These are phyloP conservation scores for Ceratosolen fusciceps DNA, from an alignment of 1,140 invertebrate genomes.

Conservation along the genomic window DNA sequence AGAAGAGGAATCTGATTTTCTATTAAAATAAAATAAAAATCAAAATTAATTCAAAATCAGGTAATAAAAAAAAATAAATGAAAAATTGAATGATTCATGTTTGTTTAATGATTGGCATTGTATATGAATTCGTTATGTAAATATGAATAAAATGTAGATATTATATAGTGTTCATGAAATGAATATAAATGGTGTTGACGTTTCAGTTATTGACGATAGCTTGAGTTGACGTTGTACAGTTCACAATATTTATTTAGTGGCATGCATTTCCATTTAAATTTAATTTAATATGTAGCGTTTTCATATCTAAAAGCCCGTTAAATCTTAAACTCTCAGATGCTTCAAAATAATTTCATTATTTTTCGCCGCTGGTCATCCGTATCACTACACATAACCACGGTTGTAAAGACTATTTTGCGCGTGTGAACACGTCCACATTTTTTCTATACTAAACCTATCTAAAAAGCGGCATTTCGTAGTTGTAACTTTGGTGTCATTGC, in stretches of 20 bases:
- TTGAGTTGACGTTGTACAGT: not conserved
- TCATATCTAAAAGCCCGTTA: not conserved
- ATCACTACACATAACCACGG: not conserved
- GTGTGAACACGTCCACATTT: too few relatives aligned
- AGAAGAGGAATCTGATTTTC: too few relatives aligned
- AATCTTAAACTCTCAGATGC: not conserved
- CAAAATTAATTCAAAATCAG: too few relatives aligned
- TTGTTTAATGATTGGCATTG: too few relatives aligned
- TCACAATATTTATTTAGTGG: conserved; percentile 5
- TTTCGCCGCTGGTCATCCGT: not conserved
- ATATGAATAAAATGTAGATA: not conserved
- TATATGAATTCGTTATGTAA: not conserved
- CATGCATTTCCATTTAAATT: not conserved
- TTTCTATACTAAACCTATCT: conserved; percentile 8
- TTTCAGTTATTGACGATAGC: too few relatives aligned
- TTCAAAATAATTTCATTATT: not conserved
- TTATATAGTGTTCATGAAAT: not conserved
- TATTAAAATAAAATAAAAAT: too few relatives aligned
- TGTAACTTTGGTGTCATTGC: conserved; percentile 30
- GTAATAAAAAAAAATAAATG: too few relatives aligned
- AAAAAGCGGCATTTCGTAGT: not conserved
- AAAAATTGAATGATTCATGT: too few relatives aligned
- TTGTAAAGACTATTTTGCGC: not conserved
- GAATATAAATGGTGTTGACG: too few relatives aligned
- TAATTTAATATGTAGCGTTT: not conserved